phyloP scores from a whole-genome alignment of 2,113 vertebrate species.

The Paraplagusia blochii region DNA sequence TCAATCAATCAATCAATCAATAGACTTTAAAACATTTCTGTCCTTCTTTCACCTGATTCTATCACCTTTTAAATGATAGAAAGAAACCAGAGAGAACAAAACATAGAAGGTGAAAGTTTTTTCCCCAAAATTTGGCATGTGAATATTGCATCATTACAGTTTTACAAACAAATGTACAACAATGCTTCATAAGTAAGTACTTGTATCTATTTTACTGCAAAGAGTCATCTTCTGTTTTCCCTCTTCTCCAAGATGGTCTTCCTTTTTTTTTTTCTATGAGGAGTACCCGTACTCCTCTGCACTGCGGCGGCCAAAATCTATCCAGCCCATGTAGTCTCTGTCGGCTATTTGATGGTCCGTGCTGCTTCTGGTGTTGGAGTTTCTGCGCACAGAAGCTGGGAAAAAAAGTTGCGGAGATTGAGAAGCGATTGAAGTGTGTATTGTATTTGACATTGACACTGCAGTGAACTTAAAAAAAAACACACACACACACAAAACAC shows the following conservation, averaged over 20 bases:
- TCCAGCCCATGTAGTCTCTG: slow-evolving; percentile 97
- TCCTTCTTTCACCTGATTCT: slow-evolving; percentile 22
- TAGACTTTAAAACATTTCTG: slow-evolving; percentile 44
- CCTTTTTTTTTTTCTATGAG: slow-evolving; percentile 72
- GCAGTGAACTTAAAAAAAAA: slow-evolving; percentile 13
- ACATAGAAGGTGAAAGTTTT: slow-evolving; percentile 57
- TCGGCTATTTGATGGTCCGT: slow-evolving; percentile 90
- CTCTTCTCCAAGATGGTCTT: slow-evolving; percentile 55
- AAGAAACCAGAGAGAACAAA: slow-evolving; percentile 67
- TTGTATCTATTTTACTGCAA: slow-evolving; percentile 74
- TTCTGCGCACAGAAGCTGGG: slow-evolving; percentile 82
- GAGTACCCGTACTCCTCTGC: slow-evolving; percentile 93
- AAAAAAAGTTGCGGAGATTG: slow-evolving; percentile 2
- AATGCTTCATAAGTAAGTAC: slow-evolving; percentile 82
- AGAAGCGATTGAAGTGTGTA: neutral
- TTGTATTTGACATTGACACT: slow-evolving; percentile 6
- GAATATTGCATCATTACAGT: slow-evolving; percentile 80
- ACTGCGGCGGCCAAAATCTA: slow-evolving; percentile 97
- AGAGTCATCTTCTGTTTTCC: slow-evolving; percentile 43
- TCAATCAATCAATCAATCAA: slow-evolving; percentile 44
- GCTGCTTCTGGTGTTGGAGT: slow-evolving; percentile 81
- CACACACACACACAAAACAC: slow-evolving; percentile 26
- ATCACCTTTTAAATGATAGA: slow-evolving; percentile 5
- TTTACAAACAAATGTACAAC: slow-evolving; percentile 85
- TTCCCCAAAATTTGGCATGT: slow-evolving; percentile 81